Evolutionary conservation across 2,113 vertebrate species (phyloP).

Genomic region (Tautogolabrus adspersus): DNA sequence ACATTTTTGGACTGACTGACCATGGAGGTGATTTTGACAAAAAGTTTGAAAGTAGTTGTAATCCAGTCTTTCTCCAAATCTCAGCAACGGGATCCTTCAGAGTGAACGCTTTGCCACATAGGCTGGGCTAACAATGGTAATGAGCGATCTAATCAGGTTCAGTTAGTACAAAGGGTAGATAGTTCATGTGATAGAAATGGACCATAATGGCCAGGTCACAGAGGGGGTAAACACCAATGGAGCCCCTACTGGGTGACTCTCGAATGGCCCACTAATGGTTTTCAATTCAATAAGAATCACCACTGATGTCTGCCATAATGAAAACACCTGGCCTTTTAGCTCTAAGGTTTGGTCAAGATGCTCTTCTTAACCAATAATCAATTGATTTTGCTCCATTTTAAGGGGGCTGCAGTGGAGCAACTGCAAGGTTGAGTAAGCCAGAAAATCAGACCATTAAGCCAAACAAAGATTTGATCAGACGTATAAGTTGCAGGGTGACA

Average conservation of each 20-base stretch:
- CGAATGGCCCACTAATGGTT: slow-evolving; percentile 64
- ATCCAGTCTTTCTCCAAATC: slow-evolving; percentile 31
- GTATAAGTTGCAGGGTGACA: background rate
- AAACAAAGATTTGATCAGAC: slow-evolving; percentile 10
- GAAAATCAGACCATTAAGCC: slow-evolving; percentile 9
- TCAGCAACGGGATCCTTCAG: slow-evolving; percentile 29
- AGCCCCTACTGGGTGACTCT: slow-evolving; percentile 56
- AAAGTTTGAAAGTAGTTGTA: slow-evolving; percentile 34
- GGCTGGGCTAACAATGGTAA: slow-evolving; percentile 72
- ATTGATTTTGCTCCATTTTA: slow-evolving; percentile 27
- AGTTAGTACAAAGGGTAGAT: slow-evolving; percentile 58
- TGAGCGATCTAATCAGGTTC: slow-evolving; percentile 71
- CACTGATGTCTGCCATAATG: slow-evolving; percentile 48
- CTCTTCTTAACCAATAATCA: slow-evolving; percentile 48
- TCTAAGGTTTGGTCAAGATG: slow-evolving; percentile 27
- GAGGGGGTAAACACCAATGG: slow-evolving; percentile 78
- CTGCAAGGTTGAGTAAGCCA: slow-evolving; percentile 10
- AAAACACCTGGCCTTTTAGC: slow-evolving; percentile 59
- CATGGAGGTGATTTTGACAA: slow-evolving; percentile 2
- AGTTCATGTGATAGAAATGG: slow-evolving; percentile 71
- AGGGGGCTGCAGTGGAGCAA: background rate
- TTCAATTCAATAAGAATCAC: slow-evolving; percentile 70
- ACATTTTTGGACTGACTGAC: slow-evolving; percentile 9
- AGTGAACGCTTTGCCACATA: slow-evolving; percentile 54
- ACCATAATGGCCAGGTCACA: slow-evolving; percentile 69